phyloP scores from a whole-genome alignment of 1,140 invertebrate species.

The Lethrus apterus region DNA sequence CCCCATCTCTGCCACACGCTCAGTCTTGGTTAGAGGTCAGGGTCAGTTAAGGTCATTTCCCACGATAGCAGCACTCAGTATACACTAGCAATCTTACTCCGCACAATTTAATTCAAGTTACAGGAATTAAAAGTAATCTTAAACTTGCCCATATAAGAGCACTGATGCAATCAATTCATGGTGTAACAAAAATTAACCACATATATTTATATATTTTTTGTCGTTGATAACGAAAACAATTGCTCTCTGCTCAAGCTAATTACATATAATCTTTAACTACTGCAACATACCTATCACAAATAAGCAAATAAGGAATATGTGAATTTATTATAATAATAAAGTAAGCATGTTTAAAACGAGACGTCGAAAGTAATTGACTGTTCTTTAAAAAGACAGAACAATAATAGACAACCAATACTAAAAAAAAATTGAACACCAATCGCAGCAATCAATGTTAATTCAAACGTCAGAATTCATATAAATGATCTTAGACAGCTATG shows the following conservation, averaged over 20 bases:
- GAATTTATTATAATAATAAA: not conserved
- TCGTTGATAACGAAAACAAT: not conserved
- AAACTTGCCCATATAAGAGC: too few species aligned
- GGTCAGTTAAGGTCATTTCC: conserved; percentile 43
- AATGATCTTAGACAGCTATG: conserved; percentile 37
- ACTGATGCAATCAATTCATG: too few species aligned
- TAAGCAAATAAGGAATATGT: too few species aligned
- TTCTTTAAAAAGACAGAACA: not conserved
- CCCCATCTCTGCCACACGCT: conserved; percentile 25
- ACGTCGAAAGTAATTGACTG: not conserved
- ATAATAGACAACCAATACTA: conserved; percentile 7
- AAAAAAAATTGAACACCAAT: conserved; percentile 29
- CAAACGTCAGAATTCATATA: conserved; percentile 39
- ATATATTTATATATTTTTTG: not conserved
- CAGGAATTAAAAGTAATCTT: not conserved
- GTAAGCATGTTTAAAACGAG: not conserved
- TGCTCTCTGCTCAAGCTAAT: not conserved
- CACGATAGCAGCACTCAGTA: conserved; percentile 39
- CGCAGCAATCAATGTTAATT: conserved; percentile 36
- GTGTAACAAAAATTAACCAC: not conserved
- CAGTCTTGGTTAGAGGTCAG: conserved; percentile 39
- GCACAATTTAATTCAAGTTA: conserved; percentile 8
- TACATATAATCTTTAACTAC: not conserved
- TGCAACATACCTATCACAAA: not conserved
- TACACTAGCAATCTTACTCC: conserved; percentile 36